phyloP scores from a whole-genome alignment of 1,140 invertebrate species.

The Sinella curviseta region DNA sequence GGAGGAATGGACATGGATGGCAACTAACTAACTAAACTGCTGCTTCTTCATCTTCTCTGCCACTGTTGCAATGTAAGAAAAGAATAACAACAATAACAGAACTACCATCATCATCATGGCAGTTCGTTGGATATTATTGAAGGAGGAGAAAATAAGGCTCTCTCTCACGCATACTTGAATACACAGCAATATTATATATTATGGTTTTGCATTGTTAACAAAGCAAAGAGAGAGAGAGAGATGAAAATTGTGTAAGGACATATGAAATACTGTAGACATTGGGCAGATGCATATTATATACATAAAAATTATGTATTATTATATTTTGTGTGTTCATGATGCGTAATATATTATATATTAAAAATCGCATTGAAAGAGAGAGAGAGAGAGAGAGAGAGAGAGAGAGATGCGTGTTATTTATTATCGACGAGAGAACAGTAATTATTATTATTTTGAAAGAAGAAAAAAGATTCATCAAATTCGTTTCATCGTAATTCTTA shows the following conservation, averaged over 20 bases:
- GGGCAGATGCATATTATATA: background rate
- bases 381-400: background rate
- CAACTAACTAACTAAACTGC: background rate
- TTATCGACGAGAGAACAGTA: conserved; percentile 5
- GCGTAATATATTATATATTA: background rate
- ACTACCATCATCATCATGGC: background rate
- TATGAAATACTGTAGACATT: background rate
- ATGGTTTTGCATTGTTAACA: background rate
- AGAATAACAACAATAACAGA: background rate
- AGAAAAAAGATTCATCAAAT: conserved; percentile 4
- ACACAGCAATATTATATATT: background rate
- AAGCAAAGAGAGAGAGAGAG: background rate
- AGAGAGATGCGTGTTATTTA: background rate
- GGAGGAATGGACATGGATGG: background rate
- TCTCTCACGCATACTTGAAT: background rate
- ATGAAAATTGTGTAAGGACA: background rate
- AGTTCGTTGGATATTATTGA: background rate
- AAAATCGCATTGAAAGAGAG: background rate
- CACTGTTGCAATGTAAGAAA: conserved; percentile 3
- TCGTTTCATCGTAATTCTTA: background rate
- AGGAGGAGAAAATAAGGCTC: background rate
- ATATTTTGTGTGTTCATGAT: background rate
- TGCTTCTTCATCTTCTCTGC: background rate
- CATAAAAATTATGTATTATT: background rate
- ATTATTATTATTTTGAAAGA: conserved; percentile 5